Evolutionary conservation across 2,888 invertebrate genomes (phyloP).

Genomic region (Troides oblongomaculatus): DNA sequence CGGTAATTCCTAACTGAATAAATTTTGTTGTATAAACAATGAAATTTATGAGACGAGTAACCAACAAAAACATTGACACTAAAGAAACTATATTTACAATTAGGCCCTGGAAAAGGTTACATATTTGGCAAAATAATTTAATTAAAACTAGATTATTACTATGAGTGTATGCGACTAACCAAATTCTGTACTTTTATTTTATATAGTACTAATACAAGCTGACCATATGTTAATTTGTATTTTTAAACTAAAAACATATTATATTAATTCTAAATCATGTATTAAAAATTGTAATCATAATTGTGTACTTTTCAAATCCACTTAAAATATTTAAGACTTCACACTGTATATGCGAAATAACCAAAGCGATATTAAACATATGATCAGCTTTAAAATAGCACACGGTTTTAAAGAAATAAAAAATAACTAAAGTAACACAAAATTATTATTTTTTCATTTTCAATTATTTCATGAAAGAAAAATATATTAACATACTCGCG

Average conservation of each 20-base stretch:
- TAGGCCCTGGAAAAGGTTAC: conserved; percentile 54
- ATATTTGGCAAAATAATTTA: conserved; percentile 77
- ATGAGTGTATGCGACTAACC: conserved; percentile 38
- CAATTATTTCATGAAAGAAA: conserved; percentile 8
- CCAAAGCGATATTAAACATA: conserved; percentile 9
- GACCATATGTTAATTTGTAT: conserved; percentile 28
- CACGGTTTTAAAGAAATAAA: conserved; percentile 24
- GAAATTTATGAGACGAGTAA: conserved; percentile 52
- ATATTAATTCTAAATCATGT: too few relatives aligned
- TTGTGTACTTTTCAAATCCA: neutral
- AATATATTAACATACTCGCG: conserved; percentile 20
- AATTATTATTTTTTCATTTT: conserved; percentile 18
- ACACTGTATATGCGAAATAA: neutral
- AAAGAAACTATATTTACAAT: conserved; percentile 67
- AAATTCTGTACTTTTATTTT: conserved; percentile 19
- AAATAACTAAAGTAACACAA: conserved; percentile 25
- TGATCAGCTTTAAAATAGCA: conserved; percentile 26
- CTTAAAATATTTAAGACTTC: neutral
- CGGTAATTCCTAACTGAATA: conserved; percentile 36
- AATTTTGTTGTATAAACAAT: conserved; percentile 38
- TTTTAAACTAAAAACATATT: neutral
- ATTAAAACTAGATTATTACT: conserved; percentile 51
- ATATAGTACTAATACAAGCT: conserved; percentile 29
- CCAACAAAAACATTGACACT: conserved; percentile 45
- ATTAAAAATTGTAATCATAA: neutral